These are phyloP conservation scores for Malacoctenus gilli DNA, from an alignment of 2,797 vertebrate genomes.

Conservation along the genomic window DNA sequence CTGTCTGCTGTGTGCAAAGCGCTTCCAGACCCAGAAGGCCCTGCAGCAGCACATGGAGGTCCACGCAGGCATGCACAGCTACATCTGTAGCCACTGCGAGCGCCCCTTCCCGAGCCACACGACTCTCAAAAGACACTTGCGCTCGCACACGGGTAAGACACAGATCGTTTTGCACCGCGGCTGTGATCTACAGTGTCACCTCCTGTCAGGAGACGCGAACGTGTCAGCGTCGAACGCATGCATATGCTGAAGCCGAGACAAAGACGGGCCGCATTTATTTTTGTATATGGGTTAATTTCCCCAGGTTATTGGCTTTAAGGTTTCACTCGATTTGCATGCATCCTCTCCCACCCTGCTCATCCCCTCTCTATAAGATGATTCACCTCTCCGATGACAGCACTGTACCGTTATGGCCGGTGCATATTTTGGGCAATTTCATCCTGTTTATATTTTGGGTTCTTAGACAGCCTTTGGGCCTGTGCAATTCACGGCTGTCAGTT, in stretches of 20 bases:
- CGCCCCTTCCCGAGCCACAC: conserved; percentile 99
- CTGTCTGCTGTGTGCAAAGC: conserved; percentile 98
- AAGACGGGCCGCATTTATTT: conserved; percentile 51
- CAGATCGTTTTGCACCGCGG: conserved; percentile 7
- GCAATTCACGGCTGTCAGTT: conserved; percentile 81
- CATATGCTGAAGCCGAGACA: conserved; percentile 29
- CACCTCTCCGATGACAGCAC: conserved; percentile 78
- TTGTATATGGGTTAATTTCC: conserved; percentile 65
- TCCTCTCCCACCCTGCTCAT: conserved; percentile 56
- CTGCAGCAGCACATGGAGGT: conserved; percentile 99
- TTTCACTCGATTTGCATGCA: conserved; percentile 70
- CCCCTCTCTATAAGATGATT: conserved; percentile 70
- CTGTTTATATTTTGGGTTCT: conserved; percentile 81
- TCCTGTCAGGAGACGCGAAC: conserved; percentile 22
- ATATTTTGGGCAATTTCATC: conserved; percentile 81
- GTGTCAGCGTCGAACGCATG: conserved; percentile 31
- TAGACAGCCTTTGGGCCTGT: conserved; percentile 78
- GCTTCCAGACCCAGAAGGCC: conserved; percentile 98
- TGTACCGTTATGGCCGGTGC: conserved; percentile 78
- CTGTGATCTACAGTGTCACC: conserved; percentile 12
- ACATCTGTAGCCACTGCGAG: conserved; percentile 98
- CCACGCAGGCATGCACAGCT: conserved; percentile 96
- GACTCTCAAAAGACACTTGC: conserved; percentile 96
- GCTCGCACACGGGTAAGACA: conserved; percentile 93
- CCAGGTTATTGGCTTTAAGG: conserved; percentile 63